Base-by-base conservation (phyloP, 2,113 vertebrate species). In the Okapia johnstoni region DNA sequence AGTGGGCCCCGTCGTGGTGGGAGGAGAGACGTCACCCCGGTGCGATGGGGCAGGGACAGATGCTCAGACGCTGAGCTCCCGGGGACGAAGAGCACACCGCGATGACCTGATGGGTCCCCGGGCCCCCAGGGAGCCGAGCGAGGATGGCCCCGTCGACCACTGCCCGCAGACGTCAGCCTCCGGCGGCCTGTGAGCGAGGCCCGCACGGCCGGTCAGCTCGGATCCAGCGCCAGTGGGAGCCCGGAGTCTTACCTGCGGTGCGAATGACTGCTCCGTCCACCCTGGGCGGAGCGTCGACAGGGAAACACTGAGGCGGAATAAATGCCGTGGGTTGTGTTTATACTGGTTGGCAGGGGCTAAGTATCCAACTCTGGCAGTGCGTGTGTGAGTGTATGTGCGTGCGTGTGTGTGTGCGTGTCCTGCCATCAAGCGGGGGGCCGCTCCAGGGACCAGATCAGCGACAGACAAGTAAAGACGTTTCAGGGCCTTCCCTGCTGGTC, bases 281-380 rank as follows among this genome's bases (percentile, higher is more conserved):
- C 25, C 17, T 61, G 58, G 48, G 54, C 13, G 28, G 28, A 55
- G 36, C 10, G 5, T 10, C 15, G 61, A 46, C 40, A 48, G 9
- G 50, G 2, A 30, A 0, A 6, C 23, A 15, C 26, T 2, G 23
- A 76, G 50, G 19, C 1, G 5, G 11, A 46, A 43, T 6, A 43
- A 36, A 48, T 50, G 30, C 12, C 48, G 30, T 0, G 30, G 54
- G 17, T 30, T 36, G n/a, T 28, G 17, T 76, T 60, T 30, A 21
- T 12, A 58, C 14, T 21, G 15, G 36, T 11, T 26, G 61, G 15
- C 40, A 28, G 4, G 11, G 54, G 15, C 36, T 54, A 25, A 54
- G 50, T 25, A 2, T 15, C 30, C 25, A 36, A 36, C 50, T 36
- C 19, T 13, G 50, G 30, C 7, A 15, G 43, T 2, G 2, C 54